A percentile compares a stretch with the other conserved stretches of the same genome.
Conservation (phyloP, 2,113 vertebrate genomes). For the Passerina amoena region DNA sequence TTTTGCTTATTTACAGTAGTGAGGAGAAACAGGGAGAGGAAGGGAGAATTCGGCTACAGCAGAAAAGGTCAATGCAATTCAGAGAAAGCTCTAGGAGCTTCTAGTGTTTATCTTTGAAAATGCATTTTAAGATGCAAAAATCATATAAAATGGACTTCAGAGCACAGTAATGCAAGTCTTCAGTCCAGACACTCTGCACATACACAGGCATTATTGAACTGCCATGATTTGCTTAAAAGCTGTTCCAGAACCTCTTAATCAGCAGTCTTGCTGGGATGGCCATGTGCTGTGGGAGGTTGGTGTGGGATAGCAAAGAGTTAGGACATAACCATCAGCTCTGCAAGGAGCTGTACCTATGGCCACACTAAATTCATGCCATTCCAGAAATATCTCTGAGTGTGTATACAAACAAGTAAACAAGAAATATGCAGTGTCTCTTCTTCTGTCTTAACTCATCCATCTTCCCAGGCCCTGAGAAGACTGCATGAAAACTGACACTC, state of each 20-base stretch:
- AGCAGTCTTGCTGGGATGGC: background rate
- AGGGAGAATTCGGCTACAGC: background rate
- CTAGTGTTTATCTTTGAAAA: background rate
- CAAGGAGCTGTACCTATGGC: background rate
- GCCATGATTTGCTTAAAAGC: background rate
- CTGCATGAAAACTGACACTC: background rate
- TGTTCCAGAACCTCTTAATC: background rate
- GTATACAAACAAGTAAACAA: background rate
- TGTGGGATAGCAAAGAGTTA: background rate
- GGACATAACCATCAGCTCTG: background rate
- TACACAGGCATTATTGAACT: background rate
- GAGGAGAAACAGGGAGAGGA: background rate
- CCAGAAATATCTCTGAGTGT: background rate
- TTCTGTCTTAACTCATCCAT: background rate
- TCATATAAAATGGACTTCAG: background rate
- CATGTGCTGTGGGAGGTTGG: background rate
- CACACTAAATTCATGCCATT: fast-evolving
- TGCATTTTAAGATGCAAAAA: background rate
- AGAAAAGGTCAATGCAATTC: background rate
- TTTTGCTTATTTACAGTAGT: background rate
- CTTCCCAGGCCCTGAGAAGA: background rate
- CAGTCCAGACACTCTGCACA: background rate
- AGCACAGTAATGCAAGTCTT: background rate
- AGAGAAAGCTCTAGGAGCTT: background rate
- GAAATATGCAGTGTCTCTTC: background rate